Conservation (phyloP, 35 echinoderm and acorn worm genomes). For the Antedon bifida region DNA sequence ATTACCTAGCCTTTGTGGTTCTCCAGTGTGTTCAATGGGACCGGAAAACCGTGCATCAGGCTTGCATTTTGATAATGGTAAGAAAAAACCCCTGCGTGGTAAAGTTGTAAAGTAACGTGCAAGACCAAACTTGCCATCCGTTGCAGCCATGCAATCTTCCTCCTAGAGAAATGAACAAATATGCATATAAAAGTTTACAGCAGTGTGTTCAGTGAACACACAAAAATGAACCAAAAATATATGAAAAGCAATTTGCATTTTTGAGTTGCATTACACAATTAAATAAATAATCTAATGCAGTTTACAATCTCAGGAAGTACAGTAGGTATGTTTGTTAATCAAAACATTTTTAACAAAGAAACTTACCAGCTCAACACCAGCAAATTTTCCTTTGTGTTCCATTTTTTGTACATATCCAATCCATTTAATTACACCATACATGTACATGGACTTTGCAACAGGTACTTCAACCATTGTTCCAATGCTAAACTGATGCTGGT, state of each 20-base stretch:
- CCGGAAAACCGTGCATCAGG: constrained; percentile 58
- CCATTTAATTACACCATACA: neutral
- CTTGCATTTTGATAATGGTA: constrained; percentile 32
- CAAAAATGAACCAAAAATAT: too few species aligned
- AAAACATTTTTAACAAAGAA: too few species aligned
- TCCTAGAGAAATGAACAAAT: neutral
- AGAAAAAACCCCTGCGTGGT: constrained; percentile 37
- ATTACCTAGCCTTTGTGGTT: neutral
- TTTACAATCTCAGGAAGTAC: too few species aligned
- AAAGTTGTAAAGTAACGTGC: constrained; percentile 40
- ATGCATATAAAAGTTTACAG: neutral
- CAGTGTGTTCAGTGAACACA: too few species aligned
- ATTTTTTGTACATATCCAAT: too few species aligned
- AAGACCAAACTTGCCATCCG: constrained; percentile 49
- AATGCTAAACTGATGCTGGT: neutral
- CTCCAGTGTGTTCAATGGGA: too few species aligned
- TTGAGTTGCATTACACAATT: too few species aligned
- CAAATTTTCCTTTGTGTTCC: too few species aligned
- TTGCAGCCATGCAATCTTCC: neutral
- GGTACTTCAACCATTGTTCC: neutral
- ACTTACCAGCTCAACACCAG: too few species aligned
- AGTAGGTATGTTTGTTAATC: too few species aligned
- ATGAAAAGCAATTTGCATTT: too few species aligned
- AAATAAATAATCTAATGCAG: too few species aligned
- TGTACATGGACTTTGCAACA: neutral